phyloP scores from a whole-genome alignment of 2,797 vertebrate species.

The Tarsius wallacei region DNA sequence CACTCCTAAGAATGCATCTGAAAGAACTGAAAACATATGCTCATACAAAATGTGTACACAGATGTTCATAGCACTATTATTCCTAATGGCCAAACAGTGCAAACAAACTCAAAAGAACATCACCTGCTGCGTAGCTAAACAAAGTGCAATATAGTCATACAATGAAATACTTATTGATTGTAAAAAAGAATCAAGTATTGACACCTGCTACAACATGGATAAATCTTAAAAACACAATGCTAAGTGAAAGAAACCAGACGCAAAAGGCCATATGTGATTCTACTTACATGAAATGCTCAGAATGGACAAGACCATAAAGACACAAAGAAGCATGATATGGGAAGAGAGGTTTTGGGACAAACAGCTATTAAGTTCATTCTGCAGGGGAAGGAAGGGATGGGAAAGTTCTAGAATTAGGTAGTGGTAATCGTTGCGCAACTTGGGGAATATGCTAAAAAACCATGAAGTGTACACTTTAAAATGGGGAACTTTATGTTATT shows the following conservation, averaged over 20 bases:
- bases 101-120: not conserved
- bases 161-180: not conserved
- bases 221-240: slow-evolving; percentile 12
- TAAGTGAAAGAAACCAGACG: not conserved
- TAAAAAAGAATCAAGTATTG: not conserved
- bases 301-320: not conserved
- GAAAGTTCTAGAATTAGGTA: not conserved
- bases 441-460: not conserved
- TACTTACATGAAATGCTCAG: not conserved
- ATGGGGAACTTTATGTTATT: not conserved
- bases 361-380: not conserved
- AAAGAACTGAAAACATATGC: slow-evolving; percentile 47
- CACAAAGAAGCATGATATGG: not conserved
- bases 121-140: not conserved
- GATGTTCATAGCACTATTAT: not conserved
- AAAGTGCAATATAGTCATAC: not conserved
- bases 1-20: not conserved
- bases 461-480: not conserved
- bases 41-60: not conserved
- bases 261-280: not conserved
- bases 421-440: not conserved
- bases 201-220: not conserved
- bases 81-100: not conserved
- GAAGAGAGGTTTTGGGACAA: not conserved
- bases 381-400: fast-evolving